Evolutionary conservation across 2,888 invertebrate genomes (phyloP), one percentile per base, ranked within the genome.

Genomic region (Mythimna pallens): DNA sequence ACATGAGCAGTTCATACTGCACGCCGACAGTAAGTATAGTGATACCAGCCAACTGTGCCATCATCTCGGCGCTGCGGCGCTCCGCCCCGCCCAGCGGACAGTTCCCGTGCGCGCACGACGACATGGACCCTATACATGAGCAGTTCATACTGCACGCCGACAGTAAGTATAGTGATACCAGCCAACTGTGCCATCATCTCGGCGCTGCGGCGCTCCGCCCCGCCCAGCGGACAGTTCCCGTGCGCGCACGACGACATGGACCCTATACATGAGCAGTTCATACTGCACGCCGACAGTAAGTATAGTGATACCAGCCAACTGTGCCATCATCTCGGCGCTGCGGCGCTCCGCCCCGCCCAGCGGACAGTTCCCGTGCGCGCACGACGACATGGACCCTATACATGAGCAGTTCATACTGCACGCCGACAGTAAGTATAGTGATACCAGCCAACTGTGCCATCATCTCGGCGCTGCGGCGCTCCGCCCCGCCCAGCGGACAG

Each of bases 381-480:
- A 95, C 0, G 96, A 95, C 4, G 98, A 99, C 90, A 96, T 97
- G 90, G 97, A 98, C 84, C 98, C 98, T 4, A 97, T 99, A 61
- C 97, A 98, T 30, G 98, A 98, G 85, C 98, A 98, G 92, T 98
- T 99, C 89, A 91, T 98, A 47, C 96, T 98, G 76, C 99, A 99
- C 91, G 97, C 97, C 65, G 96, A 97, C 64, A 94, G 96, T 96
- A 66, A 92, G 95, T 91, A n/a, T n/a, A 5, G 10, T 1, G 4
- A 43, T 47, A 6, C 14, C 17, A 17, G 17, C 6, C 6, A 17
- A 47, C 47, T 17, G 47, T 43, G 5, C 5, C 25, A 98, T 98
- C 64, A 95, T 99, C 70, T 97, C 99, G 71, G 97, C 98, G 0
- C 97, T 98, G 84, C 97, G 98, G 3, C 86, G 93, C 0, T 80